A percentile compares a stretch with the other conserved stretches of the same genome.
Evolutionary conservation across 2,113 vertebrate genomes (phyloP).

Genomic region (Scomber scombrus): DNA sequence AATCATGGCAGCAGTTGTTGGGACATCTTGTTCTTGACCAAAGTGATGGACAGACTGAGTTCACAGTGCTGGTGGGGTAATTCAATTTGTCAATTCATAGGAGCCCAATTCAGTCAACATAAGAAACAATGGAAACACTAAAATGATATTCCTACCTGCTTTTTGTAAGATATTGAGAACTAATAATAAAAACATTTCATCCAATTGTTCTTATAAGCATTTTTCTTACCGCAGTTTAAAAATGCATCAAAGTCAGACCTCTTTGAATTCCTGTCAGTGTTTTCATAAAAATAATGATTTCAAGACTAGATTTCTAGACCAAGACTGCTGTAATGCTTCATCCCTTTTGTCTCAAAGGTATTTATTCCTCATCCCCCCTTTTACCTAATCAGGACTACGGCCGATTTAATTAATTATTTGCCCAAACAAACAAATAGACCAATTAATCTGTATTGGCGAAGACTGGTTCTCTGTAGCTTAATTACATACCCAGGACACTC

Average conservation of each 20-base stretch:
- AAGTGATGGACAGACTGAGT: too few species aligned
- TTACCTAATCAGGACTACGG: conserved; percentile 55
- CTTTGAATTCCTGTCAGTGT: not conserved
- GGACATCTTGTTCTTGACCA: too few species aligned
- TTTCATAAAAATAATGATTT: not conserved
- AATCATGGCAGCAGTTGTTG: too few species aligned
- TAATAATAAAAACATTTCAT: not conserved
- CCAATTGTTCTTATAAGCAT: not conserved
- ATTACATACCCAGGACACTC: conserved; percentile 37
- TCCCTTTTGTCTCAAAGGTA: not conserved
- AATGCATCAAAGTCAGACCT: not conserved
- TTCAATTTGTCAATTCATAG: too few species aligned
- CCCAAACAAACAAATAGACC: conserved; percentile 66
- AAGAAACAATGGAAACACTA: too few species aligned
- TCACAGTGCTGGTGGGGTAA: too few species aligned
- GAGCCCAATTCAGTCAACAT: too few species aligned
- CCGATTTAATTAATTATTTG: conserved; percentile 72
- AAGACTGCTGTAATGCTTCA: not conserved
- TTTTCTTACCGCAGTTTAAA: not conserved
- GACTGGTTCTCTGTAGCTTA: conserved; percentile 30
- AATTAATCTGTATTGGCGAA: conserved; percentile 61
- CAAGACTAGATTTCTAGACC: too few species aligned
- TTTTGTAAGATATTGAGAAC: too few species aligned
- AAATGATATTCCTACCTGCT: too few species aligned
- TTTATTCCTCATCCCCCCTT: conserved; percentile 21